These are phyloP conservation scores for Lanius collurio DNA, from an alignment of 2,113 vertebrate species.

Conservation along the genomic window DNA sequence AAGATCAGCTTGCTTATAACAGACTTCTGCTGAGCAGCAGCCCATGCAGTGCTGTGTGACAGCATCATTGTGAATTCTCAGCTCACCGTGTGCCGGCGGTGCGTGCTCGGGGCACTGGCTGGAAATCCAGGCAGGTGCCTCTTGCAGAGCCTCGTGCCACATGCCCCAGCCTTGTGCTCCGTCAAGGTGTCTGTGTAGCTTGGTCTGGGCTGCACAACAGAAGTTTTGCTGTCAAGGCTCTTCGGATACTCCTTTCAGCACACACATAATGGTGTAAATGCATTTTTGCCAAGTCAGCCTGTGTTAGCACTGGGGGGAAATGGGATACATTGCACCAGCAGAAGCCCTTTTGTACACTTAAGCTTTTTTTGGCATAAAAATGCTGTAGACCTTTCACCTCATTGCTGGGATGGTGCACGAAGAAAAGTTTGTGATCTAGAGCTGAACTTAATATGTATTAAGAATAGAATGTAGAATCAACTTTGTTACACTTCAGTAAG, in stretches of 20 bases:
- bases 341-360: neutral
- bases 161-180: rapidly evolving
- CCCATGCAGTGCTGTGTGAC: neutral
- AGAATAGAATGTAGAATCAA: neutral
- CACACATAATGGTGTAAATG: neutral
- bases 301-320: neutral
- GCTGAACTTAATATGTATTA: neutral
- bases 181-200: neutral
- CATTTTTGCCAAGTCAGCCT: neutral
- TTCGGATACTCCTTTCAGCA: neutral
- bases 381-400: neutral
- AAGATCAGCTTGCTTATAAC: neutral
- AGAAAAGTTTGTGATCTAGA: neutral
- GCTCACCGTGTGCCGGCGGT: neutral
- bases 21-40: conserved; percentile 3
- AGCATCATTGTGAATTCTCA: neutral
- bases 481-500: conserved; percentile 3
- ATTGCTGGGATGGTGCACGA: neutral
- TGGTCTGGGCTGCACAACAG: neutral
- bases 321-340: neutral
- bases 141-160: rapidly evolving
- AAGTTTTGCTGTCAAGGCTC: neutral
- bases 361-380: neutral
- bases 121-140: neutral
- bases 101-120: rapidly evolving